Evolutionary conservation across 2,113 vertebrate genomes (phyloP).

Genomic region (Rhodinocichla rosea): DNA sequence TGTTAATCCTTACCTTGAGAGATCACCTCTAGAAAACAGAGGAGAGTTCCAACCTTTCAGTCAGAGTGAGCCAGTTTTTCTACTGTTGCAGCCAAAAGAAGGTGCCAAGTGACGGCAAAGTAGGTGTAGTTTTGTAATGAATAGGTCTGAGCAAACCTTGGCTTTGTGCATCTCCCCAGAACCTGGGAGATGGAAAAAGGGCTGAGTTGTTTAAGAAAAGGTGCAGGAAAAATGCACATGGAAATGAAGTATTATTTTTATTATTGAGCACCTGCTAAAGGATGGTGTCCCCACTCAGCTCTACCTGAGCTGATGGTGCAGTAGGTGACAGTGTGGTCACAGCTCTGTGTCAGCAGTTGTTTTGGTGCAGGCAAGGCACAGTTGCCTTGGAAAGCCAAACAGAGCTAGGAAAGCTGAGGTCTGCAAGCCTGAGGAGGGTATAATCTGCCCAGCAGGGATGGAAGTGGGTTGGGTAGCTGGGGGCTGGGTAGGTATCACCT

Average conservation of each 20-base stretch:
- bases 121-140: slow-evolving; percentile 5
- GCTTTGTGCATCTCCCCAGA: neutral
- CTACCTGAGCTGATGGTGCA: neutral
- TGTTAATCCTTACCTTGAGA: slow-evolving; percentile 25
- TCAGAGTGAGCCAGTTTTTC: slow-evolving; percentile 18
- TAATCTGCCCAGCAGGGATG: neutral
- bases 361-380: neutral
- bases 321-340: neutral
- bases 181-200: neutral
- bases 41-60: neutral
- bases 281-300: neutral
- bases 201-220: neutral
- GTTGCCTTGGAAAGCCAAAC: neutral
- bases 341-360: neutral
- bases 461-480: neutral
- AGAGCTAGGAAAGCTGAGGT: neutral
- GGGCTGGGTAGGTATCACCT: neutral
- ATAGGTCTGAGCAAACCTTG: neutral
- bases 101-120: slow-evolving; percentile 21
- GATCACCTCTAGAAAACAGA: slow-evolving; percentile 32
- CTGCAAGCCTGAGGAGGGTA: neutral
- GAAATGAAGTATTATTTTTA: neutral
- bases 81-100: slow-evolving; percentile 37
- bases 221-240: neutral
- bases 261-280: neutral